Conservation (phyloP, 2,113 vertebrate species). For the Grammomys dolichurus region DNA sequence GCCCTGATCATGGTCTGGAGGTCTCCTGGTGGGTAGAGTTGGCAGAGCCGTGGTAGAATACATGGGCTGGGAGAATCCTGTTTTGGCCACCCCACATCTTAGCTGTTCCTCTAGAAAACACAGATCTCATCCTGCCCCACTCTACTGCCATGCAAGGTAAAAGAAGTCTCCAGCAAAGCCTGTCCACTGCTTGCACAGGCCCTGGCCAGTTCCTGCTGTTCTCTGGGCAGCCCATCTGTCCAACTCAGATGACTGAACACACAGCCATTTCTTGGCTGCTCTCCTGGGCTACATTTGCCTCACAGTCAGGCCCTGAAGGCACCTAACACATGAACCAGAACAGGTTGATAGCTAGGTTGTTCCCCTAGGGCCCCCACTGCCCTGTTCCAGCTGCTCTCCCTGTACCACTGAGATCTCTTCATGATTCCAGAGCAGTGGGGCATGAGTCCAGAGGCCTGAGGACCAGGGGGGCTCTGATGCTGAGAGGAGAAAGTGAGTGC, state of each 20-base stretch:
- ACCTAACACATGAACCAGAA: rapidly evolving
- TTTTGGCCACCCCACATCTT: rapidly evolving
- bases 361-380: too few relatives aligned
- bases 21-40: not conserved
- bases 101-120: not conserved
- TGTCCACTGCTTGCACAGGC: not conserved
- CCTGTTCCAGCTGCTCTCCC: too few relatives aligned
- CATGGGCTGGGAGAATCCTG: too few relatives aligned
- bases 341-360: too few relatives aligned
- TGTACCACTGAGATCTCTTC: not conserved
- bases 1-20: not conserved
- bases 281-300: rapidly evolving
- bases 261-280: not conserved
- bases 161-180: not conserved
- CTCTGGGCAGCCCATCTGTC: not conserved
- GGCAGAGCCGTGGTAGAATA: not conserved
- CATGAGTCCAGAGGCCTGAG: not conserved
- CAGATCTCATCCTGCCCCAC: not conserved
- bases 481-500: not conserved
- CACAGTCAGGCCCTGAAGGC: not conserved
- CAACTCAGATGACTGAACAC: not conserved
- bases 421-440: too few relatives aligned
- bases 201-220: not conserved
- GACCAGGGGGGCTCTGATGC: too few relatives aligned
- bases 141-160: not conserved